These are phyloP conservation scores for Hypselothyrea guttata DNA, from an alignment of 2,888 invertebrate genomes.

Conservation along the genomic window DNA sequence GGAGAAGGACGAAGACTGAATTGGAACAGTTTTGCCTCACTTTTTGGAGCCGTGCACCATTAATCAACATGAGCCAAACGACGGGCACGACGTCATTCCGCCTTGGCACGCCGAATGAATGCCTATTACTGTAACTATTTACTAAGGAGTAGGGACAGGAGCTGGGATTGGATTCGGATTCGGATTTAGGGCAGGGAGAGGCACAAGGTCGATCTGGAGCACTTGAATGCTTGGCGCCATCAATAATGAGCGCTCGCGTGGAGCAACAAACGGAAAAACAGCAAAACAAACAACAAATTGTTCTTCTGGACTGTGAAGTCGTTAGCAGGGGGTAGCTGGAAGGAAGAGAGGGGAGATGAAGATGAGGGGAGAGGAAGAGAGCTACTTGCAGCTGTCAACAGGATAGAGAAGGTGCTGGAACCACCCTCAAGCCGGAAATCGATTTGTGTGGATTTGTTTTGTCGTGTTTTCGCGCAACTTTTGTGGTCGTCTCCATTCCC, in stretches of 20 bases:
- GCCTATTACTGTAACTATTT: conserved; percentile 58
- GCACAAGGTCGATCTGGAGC: conserved; percentile 68
- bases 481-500: conserved; percentile 28
- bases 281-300: conserved; percentile 64
- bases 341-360: neutral
- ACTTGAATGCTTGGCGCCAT: conserved; percentile 55
- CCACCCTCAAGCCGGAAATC: conserved; percentile 58
- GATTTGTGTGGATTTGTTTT: conserved; percentile 75
- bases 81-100: conserved; percentile 59
- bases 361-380: conserved; percentile 8
- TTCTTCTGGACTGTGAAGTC: conserved; percentile 54
- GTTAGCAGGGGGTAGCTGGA: conserved; percentile 30
- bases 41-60: conserved; percentile 53
- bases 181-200: neutral
- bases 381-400: conserved; percentile 71
- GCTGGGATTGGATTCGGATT: neutral
- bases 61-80: conserved; percentile 62
- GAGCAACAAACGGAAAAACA: conserved; percentile 60
- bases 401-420: conserved; percentile 35
- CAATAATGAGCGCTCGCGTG: conserved; percentile 66
- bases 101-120: conserved; percentile 64
- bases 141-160: conserved; percentile 1
- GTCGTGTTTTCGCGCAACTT: conserved; percentile 59
- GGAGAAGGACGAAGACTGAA: neutral
- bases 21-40: conserved; percentile 23